A percentile compares a stretch with the other conserved stretches of the same genome.
Conservation (phyloP, 2,797 vertebrate species). For the Periophthalmus magnuspinnatus region DNA sequence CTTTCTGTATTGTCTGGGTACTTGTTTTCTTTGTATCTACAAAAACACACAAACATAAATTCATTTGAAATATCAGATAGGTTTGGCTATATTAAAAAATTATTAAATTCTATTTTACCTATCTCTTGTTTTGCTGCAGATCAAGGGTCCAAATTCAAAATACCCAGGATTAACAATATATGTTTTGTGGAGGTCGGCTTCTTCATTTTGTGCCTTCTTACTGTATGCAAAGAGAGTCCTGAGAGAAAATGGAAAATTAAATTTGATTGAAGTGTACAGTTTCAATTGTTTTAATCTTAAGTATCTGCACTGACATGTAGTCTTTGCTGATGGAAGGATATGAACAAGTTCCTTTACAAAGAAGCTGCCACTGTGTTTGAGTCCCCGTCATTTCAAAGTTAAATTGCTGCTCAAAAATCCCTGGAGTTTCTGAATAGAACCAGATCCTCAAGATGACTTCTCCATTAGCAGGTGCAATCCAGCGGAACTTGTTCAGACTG, state of each 20-base stretch:
- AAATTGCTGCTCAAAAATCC: slow-evolving; percentile 81
- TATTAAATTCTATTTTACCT: slow-evolving; percentile 66
- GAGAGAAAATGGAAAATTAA: slow-evolving; percentile 15
- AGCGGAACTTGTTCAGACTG: slow-evolving; percentile 84
- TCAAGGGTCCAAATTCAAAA: slow-evolving; percentile 90
- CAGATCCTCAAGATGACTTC: slow-evolving; percentile 78
- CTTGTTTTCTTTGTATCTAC: slow-evolving; percentile 83
- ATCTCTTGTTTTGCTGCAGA: slow-evolving; percentile 90
- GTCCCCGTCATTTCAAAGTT: slow-evolving; percentile 87
- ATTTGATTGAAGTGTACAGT: background rate
- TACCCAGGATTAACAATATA: slow-evolving; percentile 73
- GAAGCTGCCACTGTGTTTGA: slow-evolving; percentile 78
- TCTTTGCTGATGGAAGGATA: slow-evolving; percentile 85
- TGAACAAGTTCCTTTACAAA: slow-evolving; percentile 79
- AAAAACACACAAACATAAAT: slow-evolving; percentile 16
- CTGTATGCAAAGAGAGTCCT: slow-evolving; percentile 84
- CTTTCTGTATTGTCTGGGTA: slow-evolving; percentile 83
- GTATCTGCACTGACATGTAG: slow-evolving; percentile 76
- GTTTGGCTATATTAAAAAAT: background rate
- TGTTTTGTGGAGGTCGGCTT: slow-evolving; percentile 78
- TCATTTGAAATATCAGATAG: background rate
- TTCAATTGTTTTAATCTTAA: slow-evolving; percentile 3
- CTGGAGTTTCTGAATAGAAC: slow-evolving; percentile 77
- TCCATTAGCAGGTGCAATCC: slow-evolving; percentile 80
- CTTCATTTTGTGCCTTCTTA: slow-evolving; percentile 59